These are phyloP conservation scores for Eulemur albifrons DNA, from an alignment of 2,797 vertebrate genomes.

Conservation along the genomic window DNA sequence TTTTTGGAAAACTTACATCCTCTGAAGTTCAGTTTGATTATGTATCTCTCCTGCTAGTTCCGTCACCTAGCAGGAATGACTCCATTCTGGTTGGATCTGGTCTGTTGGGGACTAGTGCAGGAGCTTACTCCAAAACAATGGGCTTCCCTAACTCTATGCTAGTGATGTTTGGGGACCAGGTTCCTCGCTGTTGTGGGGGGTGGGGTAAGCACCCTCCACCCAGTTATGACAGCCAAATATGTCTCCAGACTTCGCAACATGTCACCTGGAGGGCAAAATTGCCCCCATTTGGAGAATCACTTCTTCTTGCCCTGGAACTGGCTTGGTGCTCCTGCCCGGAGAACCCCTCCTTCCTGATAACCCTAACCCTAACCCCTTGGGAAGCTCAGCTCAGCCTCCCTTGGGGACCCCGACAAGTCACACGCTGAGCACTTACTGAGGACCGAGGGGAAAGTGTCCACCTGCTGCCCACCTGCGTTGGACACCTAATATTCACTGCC, in stretches of 20 bases:
- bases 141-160: background rate
- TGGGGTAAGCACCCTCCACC: background rate
- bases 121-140: background rate
- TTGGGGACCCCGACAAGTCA: background rate
- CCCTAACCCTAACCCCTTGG: too few relatives aligned
- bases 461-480: too few relatives aligned
- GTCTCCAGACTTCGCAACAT: background rate
- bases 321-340: background rate
- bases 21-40: background rate
- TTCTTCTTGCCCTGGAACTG: background rate
- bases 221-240: background rate
- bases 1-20: background rate
- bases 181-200: rapidly evolving
- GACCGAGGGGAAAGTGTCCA: background rate
- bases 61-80: background rate
- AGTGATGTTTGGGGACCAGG: rapidly evolving
- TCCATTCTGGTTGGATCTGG: background rate
- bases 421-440: background rate
- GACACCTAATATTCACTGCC: background rate
- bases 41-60: background rate
- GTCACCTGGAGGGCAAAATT: background rate
- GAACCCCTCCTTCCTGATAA: background rate
- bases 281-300: background rate
- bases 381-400: background rate
- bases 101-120: background rate